phyloP scores from a whole-genome alignment of 1,140 invertebrate genomes.

The Teleopsis dalmanni region DNA sequence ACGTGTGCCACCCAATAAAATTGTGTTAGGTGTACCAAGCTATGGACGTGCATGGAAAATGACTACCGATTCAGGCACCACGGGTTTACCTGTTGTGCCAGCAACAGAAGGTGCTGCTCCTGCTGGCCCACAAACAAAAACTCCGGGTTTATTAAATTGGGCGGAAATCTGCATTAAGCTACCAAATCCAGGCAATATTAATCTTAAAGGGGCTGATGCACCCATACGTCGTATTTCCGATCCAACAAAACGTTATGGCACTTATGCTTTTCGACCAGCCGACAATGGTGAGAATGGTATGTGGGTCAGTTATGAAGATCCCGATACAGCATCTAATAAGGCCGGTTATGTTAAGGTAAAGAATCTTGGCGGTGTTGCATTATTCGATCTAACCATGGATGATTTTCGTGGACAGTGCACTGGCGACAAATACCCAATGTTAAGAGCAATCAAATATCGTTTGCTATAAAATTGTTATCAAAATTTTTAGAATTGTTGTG shows the following conservation, averaged over 20 bases:
- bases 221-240: constrained; percentile 62
- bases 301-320: constrained; percentile 88
- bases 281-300: constrained; percentile 62
- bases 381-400: constrained; percentile 73
- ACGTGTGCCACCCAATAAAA: constrained; percentile 61
- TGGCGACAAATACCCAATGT: constrained; percentile 67
- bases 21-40: constrained; percentile 75
- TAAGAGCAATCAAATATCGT: constrained; percentile 54
- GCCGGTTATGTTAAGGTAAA: constrained; percentile 64
- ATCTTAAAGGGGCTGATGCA: constrained; percentile 50
- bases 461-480: constrained; percentile 44
- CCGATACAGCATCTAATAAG: constrained; percentile 75
- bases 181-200: constrained; percentile 54
- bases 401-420: constrained; percentile 76
- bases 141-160: constrained; percentile 68
- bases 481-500: background rate
- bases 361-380: constrained; percentile 71
- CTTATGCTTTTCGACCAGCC: constrained; percentile 64
- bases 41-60: constrained; percentile 79
- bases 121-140: constrained; percentile 55
- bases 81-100: constrained; percentile 63
- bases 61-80: constrained; percentile 58
- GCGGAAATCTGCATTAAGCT: constrained; percentile 70
- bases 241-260: constrained; percentile 65
- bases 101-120: constrained; percentile 58